Evolutionary conservation across 2,797 vertebrate species (phyloP), one percentile per base, ranked within the genome.

Genomic region (Brotula barbata): DNA sequence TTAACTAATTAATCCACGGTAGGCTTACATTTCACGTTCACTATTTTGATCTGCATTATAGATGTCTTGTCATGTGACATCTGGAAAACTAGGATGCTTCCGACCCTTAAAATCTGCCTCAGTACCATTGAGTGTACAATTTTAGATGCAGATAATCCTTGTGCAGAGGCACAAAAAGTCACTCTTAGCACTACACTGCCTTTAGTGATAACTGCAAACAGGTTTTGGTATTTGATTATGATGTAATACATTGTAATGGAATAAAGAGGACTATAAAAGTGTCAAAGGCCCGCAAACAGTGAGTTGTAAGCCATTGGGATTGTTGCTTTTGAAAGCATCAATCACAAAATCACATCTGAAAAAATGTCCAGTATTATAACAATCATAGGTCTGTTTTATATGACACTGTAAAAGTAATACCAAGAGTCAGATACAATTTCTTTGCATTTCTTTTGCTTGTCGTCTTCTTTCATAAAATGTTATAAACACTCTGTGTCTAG

Each of bases 181-280:
- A 68, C 76, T 78, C 75, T 68, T 63, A 74, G 59, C 61, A 71
- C 61, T 54, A 13, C 42, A 43, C 39, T 57, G 50, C 51, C 56
- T 65, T 39, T 59, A 69, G 58, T 67, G 45, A 73, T 69, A 53
- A 68, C 53, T 71, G 80, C 75, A 71, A 71, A 79, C 62, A 58
- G 64, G 48, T 66, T 63, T 69, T 77, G 72, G 78, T 75, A 79
- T 81, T 59, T 43, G 22, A 56, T 76, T 78, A 73, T 68, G 69
- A 78, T 83, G 83, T 80, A 81, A 87, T 86, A 84, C 82, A 86
- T 82, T 81, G 81, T 81, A 85, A 87, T 84, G 81, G 81, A 83
- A 83, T 86, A 84, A 80, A 80, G 80, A 74, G 78, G 62, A 73
- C 85, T 62, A 78, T 89, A 87, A 88, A 89, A 81, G 72, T 87